Evolutionary conservation across 2,797 vertebrate species (phyloP), one percentile per base, ranked within the genome.

Genomic region (Callimico goeldii): DNA sequence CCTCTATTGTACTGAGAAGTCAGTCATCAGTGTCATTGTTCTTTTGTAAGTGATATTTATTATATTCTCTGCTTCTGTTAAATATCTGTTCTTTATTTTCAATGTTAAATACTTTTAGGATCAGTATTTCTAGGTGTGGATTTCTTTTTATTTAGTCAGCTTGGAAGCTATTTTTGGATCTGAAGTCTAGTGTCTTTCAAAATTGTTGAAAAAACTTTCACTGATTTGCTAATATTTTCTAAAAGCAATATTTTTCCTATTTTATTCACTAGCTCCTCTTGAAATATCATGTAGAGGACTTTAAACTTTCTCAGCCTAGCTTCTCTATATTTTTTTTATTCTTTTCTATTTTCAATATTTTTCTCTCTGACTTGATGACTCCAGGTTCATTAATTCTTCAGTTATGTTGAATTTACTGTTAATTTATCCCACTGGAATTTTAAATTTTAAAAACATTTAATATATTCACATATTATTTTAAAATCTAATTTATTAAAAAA

Each of bases 381-480:
- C 94, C 14, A 92, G 28, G 36, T 82, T 36, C 46, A 88, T 41
- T 89, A 75, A 84, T 82, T 88, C 75, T 90, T 96, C 19, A 58
- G 17, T 39, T 52, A 5, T 93, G 50, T 92, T 95, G 43, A 88
- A 33, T 94, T 86, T 86, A 19, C 28, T 83, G 7, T 72, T 82
- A 19, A 41, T 67, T 82, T 90, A 81, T 72, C 46, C 20, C 83
- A 57, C 6, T 75, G 4, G 4, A 58, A 30, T 48, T 97, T 91
- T 81, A 92, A 82, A 57, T 86, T 52, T 52, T 28, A 85, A 67
- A 77, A 43, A n/a, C 17, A 39, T n/a, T 8, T 55, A 90, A 17
- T 55, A 36, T 14, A 43, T 57, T 9, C 30, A 90, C 48, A 61
- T 48, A 12, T 67, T 85, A 4, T 89, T 93, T 86, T 46, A 76